Base-by-base conservation (phyloP, 2,888 invertebrate species). In the Eristalis intricaria region DNA sequence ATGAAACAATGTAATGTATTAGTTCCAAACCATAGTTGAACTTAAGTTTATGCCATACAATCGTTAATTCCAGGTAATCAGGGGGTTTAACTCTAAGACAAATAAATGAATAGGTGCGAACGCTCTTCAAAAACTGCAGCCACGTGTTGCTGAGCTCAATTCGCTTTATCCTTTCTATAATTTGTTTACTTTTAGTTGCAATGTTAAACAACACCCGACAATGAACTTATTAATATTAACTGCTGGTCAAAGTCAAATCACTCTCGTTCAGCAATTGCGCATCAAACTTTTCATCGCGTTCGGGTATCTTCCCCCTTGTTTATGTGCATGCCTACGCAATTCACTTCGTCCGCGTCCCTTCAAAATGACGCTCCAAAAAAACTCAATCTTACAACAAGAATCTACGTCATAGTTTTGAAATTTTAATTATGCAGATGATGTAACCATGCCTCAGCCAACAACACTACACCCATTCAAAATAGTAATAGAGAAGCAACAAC, bases 361-460 rank as follows among this genome's bases (percentile, higher is more conserved):
- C 15, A 50, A 50, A 15, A 26, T 61, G 15, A 22, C 19, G 50
- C 50, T 58, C 29, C 13, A 61, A 60, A 70, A n/a, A 23, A 32
- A 40, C 40, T 22, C 64, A 56, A 65, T 58, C n/a, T 64, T 70
- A 63, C 69, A 63, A 63, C 60, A 63, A 73, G 29, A 26, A 65
- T 58, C 29, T 70, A 66, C 82, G 70, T 77, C 77, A 83, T 68
- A 22, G 63, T 58, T 73, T 73, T 68, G 78, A 78, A 83, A 58
- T 77, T 76, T 68, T 78, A 68, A 77, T 77, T 78, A 78, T 73
- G 78, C 75, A 75, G 60, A 80, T 84, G 70, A 80, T 71, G 71
- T 84, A 80, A 84, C 74, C 61, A 43, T 70, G 60, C 40, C 75
- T 60, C 71, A 56, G 56, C 26, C 79, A 40, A 60, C 35, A 50